Evolutionary conservation across 2,797 vertebrate genomes (phyloP), one percentile per base, ranked within the genome.

Genomic region (Arremon aurantiirostris): DNA sequence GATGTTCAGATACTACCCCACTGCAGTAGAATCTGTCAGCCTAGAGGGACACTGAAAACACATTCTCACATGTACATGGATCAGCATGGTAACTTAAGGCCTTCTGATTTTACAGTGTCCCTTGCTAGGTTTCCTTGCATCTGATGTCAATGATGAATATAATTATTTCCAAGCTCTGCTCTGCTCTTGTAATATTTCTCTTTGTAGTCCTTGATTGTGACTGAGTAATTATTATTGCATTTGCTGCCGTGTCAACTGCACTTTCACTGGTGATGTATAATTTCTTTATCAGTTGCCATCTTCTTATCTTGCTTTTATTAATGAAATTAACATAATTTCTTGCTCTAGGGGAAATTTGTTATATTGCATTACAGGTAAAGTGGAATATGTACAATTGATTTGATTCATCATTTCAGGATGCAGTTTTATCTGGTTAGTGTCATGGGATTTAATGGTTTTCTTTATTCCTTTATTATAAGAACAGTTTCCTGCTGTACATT

Each of bases 391-490:
- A 41, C 12, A 32, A 27, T 41, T 72, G 35, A 47, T 63, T 88
- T 69, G 11, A 63, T 23, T 76, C 9, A 26, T 50, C 14, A 35
- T 89, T 55, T 86, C 73, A 84, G 56, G 55, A 49, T 2, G 1
- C 49, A 64, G 35, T 65, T 92, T 84, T 61, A 42, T 55, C 77
- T 76, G 55, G 30, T 47, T 86, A 34, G 28, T 69, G 94, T 78
- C 4, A 47, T 11, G 24, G n/a, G 39, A 63, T 22, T 44, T 27
- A 83, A 46, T 55, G n/a, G 9, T 12, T 41, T 23, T 32, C 68
- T 89, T 85, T 56, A 49, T 89, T 82, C 35, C 34, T 30, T 49
- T 69, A 34, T 75, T 63, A 19, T 32, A 34, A 71, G 7, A 68
- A 47, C 13, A 4, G 12, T 30, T 68, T 83, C 44, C 16, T 24